Percentiles rank a stretch among this genome's conserved stretches.
Evolutionary conservation across 1,140 invertebrate genomes (phyloP).

Genomic region (Melipona quadrifasciata): DNA sequence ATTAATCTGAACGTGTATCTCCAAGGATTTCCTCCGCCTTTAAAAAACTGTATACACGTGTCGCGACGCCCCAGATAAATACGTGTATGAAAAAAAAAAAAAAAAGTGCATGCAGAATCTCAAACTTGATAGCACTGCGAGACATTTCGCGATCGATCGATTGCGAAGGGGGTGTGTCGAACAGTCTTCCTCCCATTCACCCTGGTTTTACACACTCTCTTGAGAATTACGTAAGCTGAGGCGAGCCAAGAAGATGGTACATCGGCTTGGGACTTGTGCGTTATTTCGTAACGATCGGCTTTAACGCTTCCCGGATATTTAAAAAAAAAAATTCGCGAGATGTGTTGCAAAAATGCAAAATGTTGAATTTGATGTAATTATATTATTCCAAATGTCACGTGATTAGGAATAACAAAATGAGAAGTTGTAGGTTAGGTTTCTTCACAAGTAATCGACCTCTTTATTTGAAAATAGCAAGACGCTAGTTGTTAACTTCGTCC

Average conservation of each 20-base stretch:
- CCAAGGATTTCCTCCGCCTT: background rate
- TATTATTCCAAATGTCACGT: background rate
- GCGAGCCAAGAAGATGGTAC: conserved; percentile 43
- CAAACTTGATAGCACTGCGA: conserved; percentile 52
- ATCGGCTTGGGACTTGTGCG: background rate
- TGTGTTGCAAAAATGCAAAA: background rate
- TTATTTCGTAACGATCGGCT: conserved; percentile 45
- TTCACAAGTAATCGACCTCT: too few relatives aligned
- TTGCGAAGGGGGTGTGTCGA: conserved; percentile 66
- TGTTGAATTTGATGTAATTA: background rate
- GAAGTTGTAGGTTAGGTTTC: too few relatives aligned
- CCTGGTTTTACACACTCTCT: conserved; percentile 61
- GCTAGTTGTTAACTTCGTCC: background rate
- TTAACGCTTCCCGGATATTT: conserved; percentile 10
- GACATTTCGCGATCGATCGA: conserved; percentile 66
- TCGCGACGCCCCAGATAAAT: background rate
- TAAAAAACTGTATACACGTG: too few relatives aligned
- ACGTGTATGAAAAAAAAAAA: background rate
- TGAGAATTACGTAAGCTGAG: conserved; percentile 61
- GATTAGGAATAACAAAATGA: background rate
- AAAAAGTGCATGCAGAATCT: conserved; percentile 30
- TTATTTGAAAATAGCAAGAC: too few relatives aligned
- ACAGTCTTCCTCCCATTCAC: conserved; percentile 49
- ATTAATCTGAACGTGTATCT: background rate
- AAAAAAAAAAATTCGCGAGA: background rate